Base-by-base conservation (phyloP, 2,797 vertebrate species). In the Clarias laeviceps region DNA sequence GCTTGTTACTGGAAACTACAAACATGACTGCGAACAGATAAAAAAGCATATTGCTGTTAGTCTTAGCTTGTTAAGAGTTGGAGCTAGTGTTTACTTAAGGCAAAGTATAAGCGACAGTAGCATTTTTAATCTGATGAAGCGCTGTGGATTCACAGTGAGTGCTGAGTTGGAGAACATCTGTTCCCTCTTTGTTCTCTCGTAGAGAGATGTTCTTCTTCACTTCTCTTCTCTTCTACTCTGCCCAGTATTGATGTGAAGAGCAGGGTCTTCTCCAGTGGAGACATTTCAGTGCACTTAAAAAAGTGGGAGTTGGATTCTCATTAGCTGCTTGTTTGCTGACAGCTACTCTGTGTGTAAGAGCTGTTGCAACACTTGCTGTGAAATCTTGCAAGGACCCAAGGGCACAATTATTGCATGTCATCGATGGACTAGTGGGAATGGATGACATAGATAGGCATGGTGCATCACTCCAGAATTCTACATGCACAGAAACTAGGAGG, bases 241-340 rank as follows among this genome's bases (percentile, higher is more conserved):
- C 84, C 85, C 87, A 83, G 89, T 88, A 84, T 85, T 89, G 88
- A 89, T 86, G 86, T 87, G 87, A 90, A 84, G 87, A 90, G 80
- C 84, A 87, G 84, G 66, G 88, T 87, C 83, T 74, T 87, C 85
- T 83, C 91, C 88, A 91, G 88, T 78, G 82, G 88, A 92, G 90
- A 90, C 86, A 92, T 88, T 91, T 93, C 88, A 90, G 86, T 77
- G 88, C 87, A 90, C 92, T 94, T 94, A 93, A 94, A 92, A 50
- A 91, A 90, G 81, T 88, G 89, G 84, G 90, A 91, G 91, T 93
- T 93, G 83, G 92, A 92, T 94, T 91, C 92, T 94, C 91, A 93
- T 94, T 93, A 93, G 89, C 88, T 93, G 83, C 91, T 88, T 89
- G 74, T 88, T 81, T 86, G 89, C 88, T 91, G 92, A 92, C 92